These are phyloP conservation scores for Luperina testacea DNA, from an alignment of 2,888 invertebrate genomes.

Conservation along the genomic window DNA sequence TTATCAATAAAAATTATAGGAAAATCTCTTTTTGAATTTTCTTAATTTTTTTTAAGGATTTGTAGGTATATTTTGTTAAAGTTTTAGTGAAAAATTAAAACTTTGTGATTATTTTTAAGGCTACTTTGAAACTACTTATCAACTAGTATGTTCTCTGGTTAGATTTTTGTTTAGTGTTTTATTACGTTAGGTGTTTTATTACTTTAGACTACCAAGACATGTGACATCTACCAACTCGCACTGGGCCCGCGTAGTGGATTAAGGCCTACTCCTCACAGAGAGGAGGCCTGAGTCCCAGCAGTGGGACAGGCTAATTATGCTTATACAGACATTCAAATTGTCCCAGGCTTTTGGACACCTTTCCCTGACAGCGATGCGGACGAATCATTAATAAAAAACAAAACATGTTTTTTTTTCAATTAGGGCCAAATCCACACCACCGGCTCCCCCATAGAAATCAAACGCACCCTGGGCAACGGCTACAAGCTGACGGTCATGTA, in stretches of 20 bases:
- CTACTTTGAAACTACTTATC: not conserved
- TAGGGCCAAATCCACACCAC: constrained; percentile 90
- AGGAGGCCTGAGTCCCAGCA: not conserved
- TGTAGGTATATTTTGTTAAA: not conserved
- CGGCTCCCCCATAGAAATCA: constrained; percentile 90
- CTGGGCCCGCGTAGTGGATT: not conserved
- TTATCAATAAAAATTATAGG: fast-evolving
- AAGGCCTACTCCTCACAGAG: not conserved
- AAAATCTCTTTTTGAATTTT: constrained; percentile 18
- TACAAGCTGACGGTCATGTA: constrained; percentile 88
- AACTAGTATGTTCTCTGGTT: not conserved
- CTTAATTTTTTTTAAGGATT: not conserved
- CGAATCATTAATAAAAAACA: not conserved
- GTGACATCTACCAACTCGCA: not conserved
- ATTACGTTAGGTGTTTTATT: not conserved
- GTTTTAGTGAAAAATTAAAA: too few relatives aligned
- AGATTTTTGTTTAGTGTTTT: not conserved
- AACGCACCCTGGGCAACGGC: constrained; percentile 89
- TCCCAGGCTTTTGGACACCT: not conserved
- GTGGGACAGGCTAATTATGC: not conserved
- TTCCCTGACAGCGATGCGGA: not conserved
- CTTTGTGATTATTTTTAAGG: not conserved
- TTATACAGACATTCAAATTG: not conserved
- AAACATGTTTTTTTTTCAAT: not conserved
- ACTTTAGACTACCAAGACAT: too few relatives aligned